A percentile compares a stretch with the other conserved stretches of the same genome.
Evolutionary conservation across 2,888 invertebrate genomes (phyloP).

Genomic region (Julus scanicus): DNA sequence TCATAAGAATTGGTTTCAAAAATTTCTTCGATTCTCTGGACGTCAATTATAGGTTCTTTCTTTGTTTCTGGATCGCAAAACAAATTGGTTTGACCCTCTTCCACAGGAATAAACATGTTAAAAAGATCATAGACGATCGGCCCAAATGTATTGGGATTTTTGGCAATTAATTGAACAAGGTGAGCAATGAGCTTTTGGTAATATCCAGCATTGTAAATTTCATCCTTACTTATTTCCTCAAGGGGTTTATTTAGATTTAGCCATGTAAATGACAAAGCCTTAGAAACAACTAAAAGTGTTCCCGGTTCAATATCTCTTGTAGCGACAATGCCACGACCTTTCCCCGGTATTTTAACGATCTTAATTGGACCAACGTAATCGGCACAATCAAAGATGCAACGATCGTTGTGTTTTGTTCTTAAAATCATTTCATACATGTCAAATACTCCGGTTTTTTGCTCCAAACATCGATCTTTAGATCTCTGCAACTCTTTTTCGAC

Average conservation of each 20-base stretch:
- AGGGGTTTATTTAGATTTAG: background rate
- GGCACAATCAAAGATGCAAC: background rate
- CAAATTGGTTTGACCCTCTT: background rate
- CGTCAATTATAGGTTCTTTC: constrained; percentile 38
- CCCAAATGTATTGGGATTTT: constrained; percentile 40
- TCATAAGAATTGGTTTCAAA: background rate
- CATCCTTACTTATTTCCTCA: background rate
- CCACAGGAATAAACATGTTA: background rate
- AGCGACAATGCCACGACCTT: constrained; percentile 37
- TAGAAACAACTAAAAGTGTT: constrained; percentile 30
- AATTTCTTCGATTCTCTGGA: background rate
- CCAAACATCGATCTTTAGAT: background rate
- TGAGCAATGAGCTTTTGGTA: background rate
- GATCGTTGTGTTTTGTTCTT: background rate
- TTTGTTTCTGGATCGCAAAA: constrained; percentile 48
- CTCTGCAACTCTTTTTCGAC: background rate
- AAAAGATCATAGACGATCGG: constrained; percentile 20
- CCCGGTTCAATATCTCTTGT: constrained; percentile 31
- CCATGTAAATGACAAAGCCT: background rate
- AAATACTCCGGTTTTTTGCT: background rate
- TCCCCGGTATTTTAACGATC: background rate
- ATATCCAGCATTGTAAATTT: too few species aligned
- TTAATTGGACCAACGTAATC: constrained; percentile 47
- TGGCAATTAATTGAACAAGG: background rate
- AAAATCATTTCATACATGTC: background rate